A percentile compares a stretch with the other conserved stretches of the same genome.
Conservation (phyloP, 92 coral and sea anemone species). For the Actinostola sp. region DNA sequence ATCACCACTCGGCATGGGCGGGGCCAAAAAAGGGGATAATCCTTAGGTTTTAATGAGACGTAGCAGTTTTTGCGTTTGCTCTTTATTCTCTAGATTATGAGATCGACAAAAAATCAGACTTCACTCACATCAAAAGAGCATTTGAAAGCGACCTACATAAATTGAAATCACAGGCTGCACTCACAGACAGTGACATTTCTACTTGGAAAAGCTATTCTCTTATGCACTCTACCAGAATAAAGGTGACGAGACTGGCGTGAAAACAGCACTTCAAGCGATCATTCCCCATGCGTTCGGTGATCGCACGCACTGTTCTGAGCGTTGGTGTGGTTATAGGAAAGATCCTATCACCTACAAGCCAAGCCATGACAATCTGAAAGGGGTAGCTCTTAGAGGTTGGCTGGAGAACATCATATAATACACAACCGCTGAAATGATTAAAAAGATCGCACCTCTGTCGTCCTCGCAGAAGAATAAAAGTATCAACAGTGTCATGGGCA, state of each 20-base stretch:
- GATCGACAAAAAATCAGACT: too few species aligned
- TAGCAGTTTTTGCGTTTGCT: too few species aligned
- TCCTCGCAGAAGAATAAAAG: slow-evolving; percentile 12
- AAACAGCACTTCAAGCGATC: slow-evolving; percentile 16
- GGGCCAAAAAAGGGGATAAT: too few species aligned
- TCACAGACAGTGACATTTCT: slow-evolving; percentile 17
- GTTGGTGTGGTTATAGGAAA: slow-evolving; percentile 18
- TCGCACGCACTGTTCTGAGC: neutral
- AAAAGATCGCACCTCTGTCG: slow-evolving; percentile 27
- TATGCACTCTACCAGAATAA: slow-evolving; percentile 32
- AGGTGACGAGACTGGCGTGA: neutral
- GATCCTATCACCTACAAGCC: slow-evolving; percentile 18
- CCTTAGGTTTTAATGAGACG: too few species aligned
- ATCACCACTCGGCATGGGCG: too few species aligned
- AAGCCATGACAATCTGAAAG: slow-evolving; percentile 7
- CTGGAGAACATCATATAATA: slow-evolving; percentile 9
- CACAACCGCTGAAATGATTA: slow-evolving; percentile 17
- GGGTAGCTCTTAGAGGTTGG: slow-evolving; percentile 4
- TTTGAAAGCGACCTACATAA: slow-evolving; percentile 24
- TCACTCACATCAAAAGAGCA: slow-evolving; percentile 11
- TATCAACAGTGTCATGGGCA: slow-evolving; percentile 16
- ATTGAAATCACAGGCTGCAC: neutral
- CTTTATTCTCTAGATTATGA: neutral
- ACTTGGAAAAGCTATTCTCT: slow-evolving; percentile 13
- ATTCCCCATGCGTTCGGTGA: slow-evolving; percentile 28